Conservation (phyloP, 2,888 invertebrate genomes). For the Oeneis ivallda region DNA sequence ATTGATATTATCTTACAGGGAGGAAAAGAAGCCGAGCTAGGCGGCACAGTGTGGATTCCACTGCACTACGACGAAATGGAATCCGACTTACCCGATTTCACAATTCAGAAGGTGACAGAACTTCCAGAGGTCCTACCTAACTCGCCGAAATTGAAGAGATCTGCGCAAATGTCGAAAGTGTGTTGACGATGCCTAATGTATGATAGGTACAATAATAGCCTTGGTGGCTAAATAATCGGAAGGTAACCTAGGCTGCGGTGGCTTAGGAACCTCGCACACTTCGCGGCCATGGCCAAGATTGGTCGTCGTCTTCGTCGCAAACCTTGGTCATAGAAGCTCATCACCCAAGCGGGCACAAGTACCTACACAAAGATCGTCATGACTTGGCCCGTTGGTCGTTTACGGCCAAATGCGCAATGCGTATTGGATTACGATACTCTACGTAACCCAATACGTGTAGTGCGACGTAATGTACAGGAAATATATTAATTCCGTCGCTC, state of each 20-base stretch:
- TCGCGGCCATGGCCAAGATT: too few relatives aligned
- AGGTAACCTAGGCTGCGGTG: background rate
- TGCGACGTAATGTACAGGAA: too few relatives aligned
- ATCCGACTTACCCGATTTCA: constrained; percentile 83
- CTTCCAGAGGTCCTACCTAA: constrained; percentile 83
- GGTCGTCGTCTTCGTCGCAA: too few relatives aligned
- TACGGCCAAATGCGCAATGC: too few relatives aligned
- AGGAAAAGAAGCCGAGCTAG: constrained; percentile 88
- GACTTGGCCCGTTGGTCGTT: too few relatives aligned
- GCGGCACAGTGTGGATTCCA: constrained; percentile 91
- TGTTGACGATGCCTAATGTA: constrained; percentile 52
- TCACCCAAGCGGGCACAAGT: too few relatives aligned
- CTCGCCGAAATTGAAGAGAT: constrained; percentile 69
- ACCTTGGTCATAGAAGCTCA: too few relatives aligned
- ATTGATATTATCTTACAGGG: constrained; percentile 73
- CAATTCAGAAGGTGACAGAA: constrained; percentile 84
- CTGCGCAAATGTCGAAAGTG: constrained; percentile 43
- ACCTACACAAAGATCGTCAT: too few relatives aligned
- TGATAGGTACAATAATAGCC: too few relatives aligned
- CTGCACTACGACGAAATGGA: constrained; percentile 76
- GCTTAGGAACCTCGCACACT: background rate
- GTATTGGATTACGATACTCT: too few relatives aligned
- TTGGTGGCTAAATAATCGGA: background rate
- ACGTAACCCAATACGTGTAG: too few relatives aligned
- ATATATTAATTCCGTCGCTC: too few relatives aligned